Evolutionary conservation across 2,888 invertebrate species (phyloP).

Genomic region (Leptopilina myrica): DNA sequence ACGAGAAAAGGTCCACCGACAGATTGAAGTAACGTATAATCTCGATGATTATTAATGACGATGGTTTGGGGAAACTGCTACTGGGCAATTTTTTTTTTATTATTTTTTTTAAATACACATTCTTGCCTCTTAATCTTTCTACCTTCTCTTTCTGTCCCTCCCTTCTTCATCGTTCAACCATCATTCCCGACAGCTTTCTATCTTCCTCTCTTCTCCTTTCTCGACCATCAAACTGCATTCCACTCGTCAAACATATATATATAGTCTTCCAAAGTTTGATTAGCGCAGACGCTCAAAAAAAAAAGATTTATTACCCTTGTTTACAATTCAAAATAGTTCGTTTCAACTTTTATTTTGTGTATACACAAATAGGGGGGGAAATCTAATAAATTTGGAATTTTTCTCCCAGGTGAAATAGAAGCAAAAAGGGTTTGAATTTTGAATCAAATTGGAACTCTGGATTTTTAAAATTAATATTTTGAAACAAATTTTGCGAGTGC

Average conservation of each 20-base stretch:
- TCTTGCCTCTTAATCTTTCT: conserved; percentile 53
- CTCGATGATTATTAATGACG: conserved; percentile 76
- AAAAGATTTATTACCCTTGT: no score
- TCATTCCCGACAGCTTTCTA: conserved; percentile 28
- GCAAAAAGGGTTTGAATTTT: no score
- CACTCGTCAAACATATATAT: no score
- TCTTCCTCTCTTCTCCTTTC: not conserved
- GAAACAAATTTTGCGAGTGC: no score
- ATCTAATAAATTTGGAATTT: no score
- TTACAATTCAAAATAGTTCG: no score
- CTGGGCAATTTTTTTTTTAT: conserved; percentile 69
- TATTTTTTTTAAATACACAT: conserved; percentile 50
- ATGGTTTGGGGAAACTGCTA: conserved; percentile 76
- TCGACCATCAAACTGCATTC: conserved; percentile 25
- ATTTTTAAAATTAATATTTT: no score
- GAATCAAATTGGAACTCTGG: no score
- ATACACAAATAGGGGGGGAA: no score
- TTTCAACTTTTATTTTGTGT: no score
- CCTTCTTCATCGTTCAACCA: conserved; percentile 51
- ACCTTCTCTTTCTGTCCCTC: conserved; percentile 49
- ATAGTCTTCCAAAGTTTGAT: not conserved
- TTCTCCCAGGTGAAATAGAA: no score
- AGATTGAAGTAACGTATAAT: conserved; percentile 71
- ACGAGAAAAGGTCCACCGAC: conserved; percentile 53
- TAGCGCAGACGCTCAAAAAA: no score